Evolutionary conservation across 1,140 invertebrate species (phyloP), one percentile per base, ranked within the genome.

Genomic region (Goniozus legneri): DNA sequence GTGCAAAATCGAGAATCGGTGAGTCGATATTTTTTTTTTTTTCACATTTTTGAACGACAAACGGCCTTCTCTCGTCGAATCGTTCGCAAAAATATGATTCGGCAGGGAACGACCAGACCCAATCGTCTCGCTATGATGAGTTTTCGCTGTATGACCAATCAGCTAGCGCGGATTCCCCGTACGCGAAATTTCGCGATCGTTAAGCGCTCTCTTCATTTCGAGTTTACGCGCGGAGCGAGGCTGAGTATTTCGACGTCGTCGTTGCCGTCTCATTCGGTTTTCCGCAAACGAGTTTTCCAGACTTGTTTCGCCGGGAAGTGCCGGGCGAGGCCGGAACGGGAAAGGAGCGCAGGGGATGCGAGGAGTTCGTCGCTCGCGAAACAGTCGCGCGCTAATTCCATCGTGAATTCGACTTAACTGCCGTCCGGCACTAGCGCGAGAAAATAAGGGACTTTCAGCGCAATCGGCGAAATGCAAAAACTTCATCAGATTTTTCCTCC

Each of bases 1-100:
- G 69, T 94, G 91, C 73, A 83, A 82, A 58, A 91, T 91, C 87
- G 88, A 91, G 49, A 87, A 88, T 76, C 85, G 87, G 89, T 93
- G 74, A 82, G 79, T 67, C n/a, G 37, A 54, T 39, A 48, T 4
- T 6, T 10, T 27, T 27, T 27, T 6, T 27, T 27, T n/a, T n/a
- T n/a, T n/a, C n/a, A n/a, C n/a, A n/a, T n/a, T n/a, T n/a, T n/a
- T n/a, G n/a, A n/a, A n/a, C n/a, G n/a, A n/a, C n/a, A n/a, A n/a
- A n/a, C n/a, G n/a, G n/a, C n/a, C n/a, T n/a, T n/a, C n/a, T n/a
- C n/a, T n/a, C n/a, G n/a, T n/a, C n/a, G n/a, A n/a, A n/a, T n/a
- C n/a, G n/a, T n/a, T n/a, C n/a, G n/a, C n/a, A n/a, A n/a, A n/a
- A n/a, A n/a, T n/a, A n/a, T n/a, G n/a, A n/a, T n/a, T n/a, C n/a